Base-by-base conservation (phyloP, 2,797 vertebrate species). In the Spea hammondii region DNA sequence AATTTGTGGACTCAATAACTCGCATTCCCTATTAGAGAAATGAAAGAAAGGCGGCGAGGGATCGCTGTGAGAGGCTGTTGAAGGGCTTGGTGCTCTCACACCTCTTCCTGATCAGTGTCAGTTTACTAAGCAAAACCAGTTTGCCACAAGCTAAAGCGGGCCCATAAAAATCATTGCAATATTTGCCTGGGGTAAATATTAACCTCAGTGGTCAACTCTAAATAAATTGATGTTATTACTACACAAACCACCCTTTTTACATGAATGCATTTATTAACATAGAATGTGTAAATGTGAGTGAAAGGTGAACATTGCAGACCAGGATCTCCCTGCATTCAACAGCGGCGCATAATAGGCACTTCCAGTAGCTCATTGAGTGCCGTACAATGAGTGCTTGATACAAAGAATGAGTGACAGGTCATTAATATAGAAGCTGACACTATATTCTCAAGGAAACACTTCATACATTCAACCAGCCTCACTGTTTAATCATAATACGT, bases 101-200 rank as follows among this genome's bases (percentile, higher is more conserved):
- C 70, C 70, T 74, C 65, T 76, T 65, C 70, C 75, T 70, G 46
- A 74, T 49, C 6, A 55, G 75, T 77, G 75, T 78, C 80, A 74
- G 65, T 74, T 78, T 78, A 82, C 75, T 77, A 74, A 77, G 80
- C 64, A 82, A 54, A 82, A 82, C 75, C 75, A 78, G 80, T 82
- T 82, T 82, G 70, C 78, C 75, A 78, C 79, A 67, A 72, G 70
- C 54, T 69, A 77, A 68, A 44, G 79, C 68, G 80, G 78, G 75
- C 65, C 75, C 75, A 82, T 73, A 82, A 82, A 82, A 77, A 82
- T 82, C 55, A 78, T 74, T 77, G 69, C 68, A 78, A 82, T 74
- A 74, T 82, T 77, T 78, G 80, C 80, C 80, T 77, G 57, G 50
- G 75, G 75, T 82, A 82, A 82, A 82, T 82, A 82, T 82, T 82